These are phyloP conservation scores for Macrotus californicus DNA, from an alignment of 2,113 vertebrate genomes.

Conservation along the genomic window DNA sequence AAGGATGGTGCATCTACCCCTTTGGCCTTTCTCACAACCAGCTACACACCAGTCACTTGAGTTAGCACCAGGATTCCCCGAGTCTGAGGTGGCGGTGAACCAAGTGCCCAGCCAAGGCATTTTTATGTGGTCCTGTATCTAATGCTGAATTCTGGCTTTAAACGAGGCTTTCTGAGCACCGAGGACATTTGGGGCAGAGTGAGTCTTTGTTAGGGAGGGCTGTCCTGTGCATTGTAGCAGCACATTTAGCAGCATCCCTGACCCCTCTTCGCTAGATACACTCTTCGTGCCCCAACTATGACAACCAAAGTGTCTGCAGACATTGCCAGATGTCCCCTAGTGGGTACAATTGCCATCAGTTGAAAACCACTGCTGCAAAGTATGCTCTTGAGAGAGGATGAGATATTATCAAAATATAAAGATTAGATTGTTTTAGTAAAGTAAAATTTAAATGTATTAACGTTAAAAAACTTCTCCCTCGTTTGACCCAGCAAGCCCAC, in stretches of 20 bases:
- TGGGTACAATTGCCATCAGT: background rate
- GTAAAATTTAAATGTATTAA: background rate
- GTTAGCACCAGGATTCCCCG: background rate
- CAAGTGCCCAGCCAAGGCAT: background rate
- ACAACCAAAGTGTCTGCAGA: background rate
- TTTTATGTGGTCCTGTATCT: background rate
- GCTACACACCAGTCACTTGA: background rate
- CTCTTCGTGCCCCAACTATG: background rate
- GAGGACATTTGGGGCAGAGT: background rate
- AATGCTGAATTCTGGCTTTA: background rate
- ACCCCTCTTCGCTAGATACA: background rate
- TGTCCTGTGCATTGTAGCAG: rapidly evolving
- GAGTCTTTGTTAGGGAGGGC: background rate
- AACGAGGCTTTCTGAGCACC: background rate
- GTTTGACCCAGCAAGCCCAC: too few relatives aligned
- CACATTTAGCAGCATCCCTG: too few relatives aligned
- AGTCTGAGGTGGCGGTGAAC: background rate
- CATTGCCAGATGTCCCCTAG: background rate
- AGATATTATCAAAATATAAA: background rate
- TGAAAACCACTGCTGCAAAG: background rate
- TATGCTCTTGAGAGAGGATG: background rate
- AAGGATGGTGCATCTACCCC: background rate
- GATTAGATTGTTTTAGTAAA: background rate
- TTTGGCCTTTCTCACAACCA: background rate
- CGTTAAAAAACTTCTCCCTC: background rate